Conservation (phyloP, 2,888 invertebrate genomes). For the Melolontha melolontha region DNA sequence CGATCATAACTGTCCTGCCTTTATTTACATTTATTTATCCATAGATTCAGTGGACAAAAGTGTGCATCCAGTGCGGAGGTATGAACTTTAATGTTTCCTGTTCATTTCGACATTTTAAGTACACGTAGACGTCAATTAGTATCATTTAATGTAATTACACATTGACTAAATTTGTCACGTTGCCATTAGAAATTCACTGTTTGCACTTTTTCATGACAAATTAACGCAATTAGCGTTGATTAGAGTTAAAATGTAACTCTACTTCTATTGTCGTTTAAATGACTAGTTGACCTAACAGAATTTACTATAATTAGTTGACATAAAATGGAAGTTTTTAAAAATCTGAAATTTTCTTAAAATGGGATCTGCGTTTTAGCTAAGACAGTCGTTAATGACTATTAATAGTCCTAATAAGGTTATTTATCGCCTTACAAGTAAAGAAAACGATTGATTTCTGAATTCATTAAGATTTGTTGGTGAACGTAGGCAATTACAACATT, state of each 20-base stretch:
- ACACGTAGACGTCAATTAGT: slow-evolving; percentile 42
- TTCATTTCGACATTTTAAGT: slow-evolving; percentile 38
- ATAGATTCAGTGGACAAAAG: slow-evolving; percentile 29
- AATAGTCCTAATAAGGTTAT: too few relatives aligned
- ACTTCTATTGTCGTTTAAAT: slow-evolving; percentile 32
- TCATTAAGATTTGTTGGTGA: too few relatives aligned
- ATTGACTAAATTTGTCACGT: slow-evolving; percentile 42
- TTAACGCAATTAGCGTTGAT: slow-evolving; percentile 43
- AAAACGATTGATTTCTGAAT: too few relatives aligned
- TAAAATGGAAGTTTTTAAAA: too few relatives aligned
- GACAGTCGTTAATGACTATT: too few relatives aligned
- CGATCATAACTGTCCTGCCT: slow-evolving; percentile 35
- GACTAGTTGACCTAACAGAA: slow-evolving; percentile 32
- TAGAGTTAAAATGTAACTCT: slow-evolving; percentile 36
- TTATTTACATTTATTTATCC: slow-evolving; percentile 35
- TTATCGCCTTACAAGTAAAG: too few relatives aligned
- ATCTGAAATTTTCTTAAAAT: too few relatives aligned
- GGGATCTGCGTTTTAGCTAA: too few relatives aligned
- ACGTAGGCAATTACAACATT: too few relatives aligned
- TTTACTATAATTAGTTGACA: too few relatives aligned
- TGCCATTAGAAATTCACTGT: slow-evolving; percentile 43
- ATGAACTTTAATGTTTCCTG: slow-evolving; percentile 33
- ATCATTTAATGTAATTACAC: slow-evolving; percentile 44
- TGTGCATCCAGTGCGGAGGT: slow-evolving; percentile 20
- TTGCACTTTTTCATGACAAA: slow-evolving; percentile 43